A percentile compares a stretch with the other conserved stretches of the same genome.
phyloP scores from a whole-genome alignment of 2,113 vertebrate genomes.

The Noctilio leporinus region DNA sequence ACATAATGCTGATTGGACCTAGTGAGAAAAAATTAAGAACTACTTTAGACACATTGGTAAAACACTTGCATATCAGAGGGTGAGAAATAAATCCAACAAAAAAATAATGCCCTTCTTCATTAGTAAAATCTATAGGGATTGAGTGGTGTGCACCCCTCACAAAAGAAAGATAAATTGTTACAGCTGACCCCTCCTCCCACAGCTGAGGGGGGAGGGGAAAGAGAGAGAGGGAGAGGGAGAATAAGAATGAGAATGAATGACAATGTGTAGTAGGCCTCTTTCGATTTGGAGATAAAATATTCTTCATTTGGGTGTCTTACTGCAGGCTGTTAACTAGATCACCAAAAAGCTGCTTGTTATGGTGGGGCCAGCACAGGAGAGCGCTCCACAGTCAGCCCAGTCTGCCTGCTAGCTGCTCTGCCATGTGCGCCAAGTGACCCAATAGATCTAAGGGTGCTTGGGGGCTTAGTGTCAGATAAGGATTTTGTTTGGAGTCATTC shows the following conservation, averaged over 20 bases:
- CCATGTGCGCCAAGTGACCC: background rate
- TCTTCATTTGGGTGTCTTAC: background rate
- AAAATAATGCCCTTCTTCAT: background rate
- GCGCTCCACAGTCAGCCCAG: background rate
- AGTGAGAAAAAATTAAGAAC: background rate
- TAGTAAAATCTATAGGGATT: background rate
- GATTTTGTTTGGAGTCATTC: background rate
- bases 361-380: background rate
- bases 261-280: background rate
- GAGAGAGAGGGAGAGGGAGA: background rate
- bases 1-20: background rate
- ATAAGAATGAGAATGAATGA: background rate
- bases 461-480: background rate
- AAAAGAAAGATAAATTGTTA: background rate
- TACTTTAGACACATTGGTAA: background rate
- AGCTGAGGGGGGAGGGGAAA: too few relatives aligned
- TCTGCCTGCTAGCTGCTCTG: background rate
- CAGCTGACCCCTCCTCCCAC: background rate
- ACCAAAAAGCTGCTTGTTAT: background rate
- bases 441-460: background rate
- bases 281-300: background rate
- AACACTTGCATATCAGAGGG: background rate
- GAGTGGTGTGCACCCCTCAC: background rate
- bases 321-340: background rate
- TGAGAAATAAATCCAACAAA: background rate